Percentiles rank a stretch among this genome's conserved stretches.
Evolutionary conservation across 1,140 invertebrate genomes (phyloP).

Genomic region (Anastrepha ludens): DNA sequence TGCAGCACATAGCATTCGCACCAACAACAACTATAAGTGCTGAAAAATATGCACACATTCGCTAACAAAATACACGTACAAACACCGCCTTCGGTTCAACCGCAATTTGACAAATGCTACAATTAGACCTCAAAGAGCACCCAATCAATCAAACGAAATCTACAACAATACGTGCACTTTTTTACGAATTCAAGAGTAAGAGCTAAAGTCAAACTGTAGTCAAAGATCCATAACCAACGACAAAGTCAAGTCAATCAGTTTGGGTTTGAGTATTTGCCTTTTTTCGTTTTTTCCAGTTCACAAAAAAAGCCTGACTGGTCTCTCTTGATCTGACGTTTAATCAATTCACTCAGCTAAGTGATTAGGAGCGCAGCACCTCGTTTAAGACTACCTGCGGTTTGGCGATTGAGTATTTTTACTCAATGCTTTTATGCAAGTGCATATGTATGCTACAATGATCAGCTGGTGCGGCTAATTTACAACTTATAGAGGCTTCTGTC

Average conservation of each 20-base stretch:
- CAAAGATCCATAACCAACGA: neutral
- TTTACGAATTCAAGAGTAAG: neutral
- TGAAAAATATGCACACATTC: neutral
- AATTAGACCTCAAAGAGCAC: slow-evolving; percentile 18
- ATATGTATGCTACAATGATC: too few species aligned
- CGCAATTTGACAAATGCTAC: slow-evolving; percentile 21
- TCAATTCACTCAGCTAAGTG: neutral
- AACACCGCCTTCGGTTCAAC: neutral
- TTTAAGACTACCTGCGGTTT: too few species aligned
- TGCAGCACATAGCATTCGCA: neutral
- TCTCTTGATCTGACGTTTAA: neutral
- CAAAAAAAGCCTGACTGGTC: too few species aligned
- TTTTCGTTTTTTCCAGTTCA: neutral
- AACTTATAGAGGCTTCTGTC: too few species aligned
- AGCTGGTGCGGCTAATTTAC: too few species aligned
- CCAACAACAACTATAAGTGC: neutral
- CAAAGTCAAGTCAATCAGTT: neutral
- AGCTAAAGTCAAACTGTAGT: neutral
- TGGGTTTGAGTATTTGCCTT: neutral
- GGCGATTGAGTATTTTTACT: too few species aligned
- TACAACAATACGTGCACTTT: neutral
- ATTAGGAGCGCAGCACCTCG: too few species aligned
- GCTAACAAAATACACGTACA: neutral
- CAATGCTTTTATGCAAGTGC: too few species aligned
- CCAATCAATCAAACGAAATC: neutral